phyloP scores from a whole-genome alignment of 2,797 vertebrate genomes.

The Macropus fuliginosus region DNA sequence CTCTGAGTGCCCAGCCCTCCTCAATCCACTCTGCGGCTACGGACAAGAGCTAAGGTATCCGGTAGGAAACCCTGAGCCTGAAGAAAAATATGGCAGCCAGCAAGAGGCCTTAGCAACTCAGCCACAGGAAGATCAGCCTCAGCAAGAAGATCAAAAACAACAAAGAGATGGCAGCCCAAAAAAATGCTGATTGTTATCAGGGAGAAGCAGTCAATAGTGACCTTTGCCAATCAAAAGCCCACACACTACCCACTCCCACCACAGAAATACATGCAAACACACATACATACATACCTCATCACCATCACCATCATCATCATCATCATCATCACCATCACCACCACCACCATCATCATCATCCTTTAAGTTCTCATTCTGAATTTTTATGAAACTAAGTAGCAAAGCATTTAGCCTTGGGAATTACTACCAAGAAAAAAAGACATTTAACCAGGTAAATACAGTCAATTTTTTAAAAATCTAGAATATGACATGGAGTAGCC shows the following conservation, averaged over 20 bases:
- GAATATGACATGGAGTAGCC: not conserved
- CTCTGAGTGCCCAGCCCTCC: not conserved
- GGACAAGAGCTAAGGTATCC: slow-evolving; percentile 3
- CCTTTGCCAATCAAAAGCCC: not conserved
- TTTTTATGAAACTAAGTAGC: slow-evolving; percentile 31
- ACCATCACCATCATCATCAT: not conserved
- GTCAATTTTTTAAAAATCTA: not conserved
- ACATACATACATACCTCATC: slow-evolving; percentile 8
- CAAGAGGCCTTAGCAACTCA: not conserved
- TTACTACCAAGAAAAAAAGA: slow-evolving; percentile 44
- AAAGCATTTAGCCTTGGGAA: slow-evolving; percentile 6
- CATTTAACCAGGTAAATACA: slow-evolving; percentile 20
- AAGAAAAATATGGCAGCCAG: not conserved
- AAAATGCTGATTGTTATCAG: slow-evolving; percentile 24
- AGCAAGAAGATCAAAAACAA: not conserved
- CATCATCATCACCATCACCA: too few species aligned
- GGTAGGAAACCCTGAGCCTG: not conserved
- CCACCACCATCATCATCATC: not conserved
- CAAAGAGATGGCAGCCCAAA: not conserved
- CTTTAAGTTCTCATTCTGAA: slow-evolving; percentile 15
- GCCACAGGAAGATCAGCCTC: not conserved
- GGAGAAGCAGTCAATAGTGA: not conserved
- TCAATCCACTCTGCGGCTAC: not conserved
- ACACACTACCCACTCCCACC: not conserved
- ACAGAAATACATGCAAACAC: not conserved